A percentile compares a stretch with the other conserved stretches of the same genome.
Evolutionary conservation across 2,888 invertebrate genomes (phyloP).

Genomic region (Drosophila neonasuta): DNA sequence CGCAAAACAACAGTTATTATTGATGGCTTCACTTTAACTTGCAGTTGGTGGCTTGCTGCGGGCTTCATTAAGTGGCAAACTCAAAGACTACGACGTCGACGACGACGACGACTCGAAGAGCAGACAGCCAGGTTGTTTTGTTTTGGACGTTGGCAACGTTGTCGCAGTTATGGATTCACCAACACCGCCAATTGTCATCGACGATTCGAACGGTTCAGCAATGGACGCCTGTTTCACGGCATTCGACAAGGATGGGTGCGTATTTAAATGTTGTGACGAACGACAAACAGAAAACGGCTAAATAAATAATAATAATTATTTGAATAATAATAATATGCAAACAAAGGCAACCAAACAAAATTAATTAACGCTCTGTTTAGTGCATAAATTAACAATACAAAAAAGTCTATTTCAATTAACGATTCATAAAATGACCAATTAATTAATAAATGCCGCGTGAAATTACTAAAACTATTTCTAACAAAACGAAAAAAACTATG

Average conservation of each 20-base stretch:
- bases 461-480: neutral
- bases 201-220: conserved; percentile 85
- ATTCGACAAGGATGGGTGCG: conserved; percentile 94
- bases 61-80: conserved; percentile 62
- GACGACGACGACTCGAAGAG: neutral
- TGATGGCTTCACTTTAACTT: conserved; percentile 75
- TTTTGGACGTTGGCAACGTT: conserved; percentile 58
- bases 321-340: neutral
- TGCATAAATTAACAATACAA: neutral
- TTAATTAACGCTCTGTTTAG: neutral
- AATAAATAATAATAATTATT: neutral
- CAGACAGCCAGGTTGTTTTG: conserved; percentile 49
- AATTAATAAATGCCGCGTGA: neutral
- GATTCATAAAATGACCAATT: neutral
- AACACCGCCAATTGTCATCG: conserved; percentile 82
- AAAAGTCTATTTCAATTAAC: neutral
- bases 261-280: conserved; percentile 49
- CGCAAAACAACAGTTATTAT: conserved; percentile 56
- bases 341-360: neutral
- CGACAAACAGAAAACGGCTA: conserved; percentile 7
- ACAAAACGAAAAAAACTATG: neutral
- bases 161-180: conserved; percentile 81
- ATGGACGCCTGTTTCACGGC: conserved; percentile 96
- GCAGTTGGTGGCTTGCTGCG: conserved; percentile 55
- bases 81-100: conserved; percentile 21